Evolutionary conservation across 2,797 vertebrate genomes (phyloP), one percentile per base, ranked within the genome.

Genomic region (Sphaeramia orbicularis): DNA sequence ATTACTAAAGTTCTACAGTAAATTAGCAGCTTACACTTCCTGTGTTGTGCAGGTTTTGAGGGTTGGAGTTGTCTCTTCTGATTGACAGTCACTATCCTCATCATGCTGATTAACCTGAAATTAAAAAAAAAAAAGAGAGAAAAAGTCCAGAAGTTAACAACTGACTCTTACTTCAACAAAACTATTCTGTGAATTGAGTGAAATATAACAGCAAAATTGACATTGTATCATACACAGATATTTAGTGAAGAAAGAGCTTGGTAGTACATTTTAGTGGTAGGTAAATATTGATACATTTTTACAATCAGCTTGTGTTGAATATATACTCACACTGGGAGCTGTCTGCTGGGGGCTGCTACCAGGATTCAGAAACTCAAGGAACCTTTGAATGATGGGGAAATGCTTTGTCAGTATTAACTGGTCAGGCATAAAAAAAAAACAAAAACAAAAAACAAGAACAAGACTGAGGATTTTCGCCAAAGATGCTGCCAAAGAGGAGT

Each of bases 331-430:
- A 35, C 24, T 32, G 9, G 32, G 3, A 52, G 50, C 30, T 0
- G 7, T 10, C 40, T 48, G 60, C 41, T 81, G 55, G 3, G 1
- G 18, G 67, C 69, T 64, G 61, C 56, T 50, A 50, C 14, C n/a
- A 13, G 86, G 82, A 66, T 91, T 90, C 71, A 90, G 48, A 63
- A 88, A 89, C 69, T 79, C 89, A n/a, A 78, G 51, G 16, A 83
- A 85, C 64, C 93, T 94, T 75, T 9, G 4, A 6, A 13, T 7
- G 4, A 30, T 4, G 43, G 2, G 2, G 36, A 42, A 13, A 7
- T 4, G 14, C 7, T n/a, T 10, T 2, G 13, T 56, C 10, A 27
- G 6, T 9, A 41, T 32, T 13, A 65, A 8, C 8, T 7, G 6
- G 1, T 47, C 21, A 42, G 8, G n/a, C n/a, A 5, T 14, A 30